Evolutionary conservation across 2,888 invertebrate species (phyloP), one percentile per base, ranked within the genome.

Genomic region (Hedya salicella): DNA sequence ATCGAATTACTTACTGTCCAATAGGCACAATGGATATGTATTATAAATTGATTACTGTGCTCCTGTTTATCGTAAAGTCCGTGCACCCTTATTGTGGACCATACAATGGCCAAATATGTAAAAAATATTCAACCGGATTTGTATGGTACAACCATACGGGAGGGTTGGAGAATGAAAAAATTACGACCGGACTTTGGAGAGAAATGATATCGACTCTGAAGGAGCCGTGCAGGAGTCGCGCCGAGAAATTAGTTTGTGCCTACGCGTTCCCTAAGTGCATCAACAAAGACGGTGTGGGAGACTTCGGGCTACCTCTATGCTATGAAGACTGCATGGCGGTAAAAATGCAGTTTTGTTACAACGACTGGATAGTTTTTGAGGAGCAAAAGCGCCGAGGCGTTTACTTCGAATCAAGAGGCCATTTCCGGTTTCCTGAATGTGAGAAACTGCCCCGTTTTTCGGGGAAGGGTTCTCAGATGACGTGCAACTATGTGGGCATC

Each of bases 301-400:
- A 94, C 70, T 82, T 75, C 69, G 95, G 94, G 59, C 91, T 97
- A 67, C 97, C 97, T 3, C 91, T 98, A 4, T 98, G 98, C 87
- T 96, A 97, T 80, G 98, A 98, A 93, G 98, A 98, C 83, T 99
- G 98, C 83, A 94, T 96, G 82, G 98, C 98, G 61, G 96, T 98
- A 25, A 96, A 96, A 82, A 95, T 96, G 84, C 95, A 97, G 79
- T 97, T 98, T 88, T 99, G 98, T 87, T 97, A 96, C 85, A 97
- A 96, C 80, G 97, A 98, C 82, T 98, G 98, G 98, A 96, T 96
- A 21, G 91, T 97, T 65, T 95, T 98, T 63, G 97, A 98, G 87
- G 97, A 97, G 78, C 96, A 96, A 82, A 98, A 97, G 82, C 94
- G 95, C 68, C 94, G 95, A 68, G 95, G 96, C 49, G 95, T 96